Conservation (phyloP, 2,888 invertebrate genomes). For the Drosophila multiciliata region DNA sequence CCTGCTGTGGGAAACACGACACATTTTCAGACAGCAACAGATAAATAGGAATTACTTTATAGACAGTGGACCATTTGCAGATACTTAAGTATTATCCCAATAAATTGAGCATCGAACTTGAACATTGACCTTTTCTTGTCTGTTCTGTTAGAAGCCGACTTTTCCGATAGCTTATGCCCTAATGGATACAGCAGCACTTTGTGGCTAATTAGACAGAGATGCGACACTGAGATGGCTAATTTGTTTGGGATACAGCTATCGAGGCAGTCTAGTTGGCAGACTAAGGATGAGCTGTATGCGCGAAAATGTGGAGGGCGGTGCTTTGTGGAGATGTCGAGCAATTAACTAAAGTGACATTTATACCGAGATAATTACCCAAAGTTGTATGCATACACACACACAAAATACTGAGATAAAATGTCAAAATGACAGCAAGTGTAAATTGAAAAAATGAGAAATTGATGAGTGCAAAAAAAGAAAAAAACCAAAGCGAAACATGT, state of each 20-base stretch:
- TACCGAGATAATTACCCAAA: conserved; percentile 66
- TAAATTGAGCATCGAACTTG: conserved; percentile 35
- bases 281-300: conserved; percentile 4
- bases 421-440: conserved; percentile 21
- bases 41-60: conserved; percentile 3
- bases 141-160: conserved; percentile 19
- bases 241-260: background rate
- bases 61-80: conserved; percentile 25
- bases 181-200: conserved; percentile 43
- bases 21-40: background rate
- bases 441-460: conserved; percentile 28
- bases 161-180: conserved; percentile 9
- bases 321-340: conserved; percentile 51
- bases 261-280: background rate
- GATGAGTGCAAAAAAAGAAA: background rate
- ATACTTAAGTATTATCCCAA: conserved; percentile 37
- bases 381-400: conserved; percentile 46
- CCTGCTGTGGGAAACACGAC: background rate
- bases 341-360: conserved; percentile 72
- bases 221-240: background rate
- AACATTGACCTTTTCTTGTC: conserved; percentile 59
- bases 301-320: conserved; percentile 3
- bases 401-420: background rate
- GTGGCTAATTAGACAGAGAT: conserved; percentile 53
- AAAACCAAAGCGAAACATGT: conserved; percentile 6